Percentiles rank a stretch among this genome's conserved stretches.
These are phyloP conservation scores for Peucedramus taeniatus DNA, from an alignment of 2,113 vertebrate genomes.

Conservation along the genomic window DNA sequence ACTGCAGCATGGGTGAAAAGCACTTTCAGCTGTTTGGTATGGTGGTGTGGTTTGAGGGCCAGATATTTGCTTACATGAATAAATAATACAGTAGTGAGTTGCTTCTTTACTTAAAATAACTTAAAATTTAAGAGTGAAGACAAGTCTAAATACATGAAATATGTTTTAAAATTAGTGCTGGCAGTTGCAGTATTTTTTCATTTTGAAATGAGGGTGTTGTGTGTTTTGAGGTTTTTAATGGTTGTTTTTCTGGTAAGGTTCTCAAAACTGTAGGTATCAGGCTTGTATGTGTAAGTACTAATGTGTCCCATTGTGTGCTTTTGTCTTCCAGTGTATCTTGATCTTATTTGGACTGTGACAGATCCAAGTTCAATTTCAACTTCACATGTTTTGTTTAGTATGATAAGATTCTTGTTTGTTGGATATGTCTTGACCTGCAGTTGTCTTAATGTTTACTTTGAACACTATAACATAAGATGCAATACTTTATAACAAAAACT, in stretches of 20 bases:
- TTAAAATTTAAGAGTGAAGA: not conserved
- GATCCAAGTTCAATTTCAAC: not conserved
- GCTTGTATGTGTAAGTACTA: not conserved
- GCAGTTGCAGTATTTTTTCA: not conserved
- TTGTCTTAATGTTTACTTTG: not conserved
- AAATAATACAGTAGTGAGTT: not conserved
- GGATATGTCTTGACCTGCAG: not conserved
- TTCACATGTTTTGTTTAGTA: not conserved
- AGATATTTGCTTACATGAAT: not conserved
- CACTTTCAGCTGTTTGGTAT: not conserved
- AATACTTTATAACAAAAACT: not conserved
- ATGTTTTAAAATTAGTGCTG: not conserved
- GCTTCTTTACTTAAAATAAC: not conserved
- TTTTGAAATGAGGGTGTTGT: not conserved
- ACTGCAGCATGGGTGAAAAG: not conserved
- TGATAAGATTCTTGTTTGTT: not conserved
- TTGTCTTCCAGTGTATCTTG: not conserved
- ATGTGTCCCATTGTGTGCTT: not conserved
- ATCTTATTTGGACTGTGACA: not conserved
- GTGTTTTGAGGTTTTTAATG: not conserved
- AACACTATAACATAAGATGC: accelerated
- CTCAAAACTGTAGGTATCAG: not conserved
- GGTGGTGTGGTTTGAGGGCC: not conserved
- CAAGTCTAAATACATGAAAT: not conserved
- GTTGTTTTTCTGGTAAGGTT: not conserved